phyloP scores from a whole-genome alignment of 2,888 invertebrate genomes.

The Acrobasis consociella region DNA sequence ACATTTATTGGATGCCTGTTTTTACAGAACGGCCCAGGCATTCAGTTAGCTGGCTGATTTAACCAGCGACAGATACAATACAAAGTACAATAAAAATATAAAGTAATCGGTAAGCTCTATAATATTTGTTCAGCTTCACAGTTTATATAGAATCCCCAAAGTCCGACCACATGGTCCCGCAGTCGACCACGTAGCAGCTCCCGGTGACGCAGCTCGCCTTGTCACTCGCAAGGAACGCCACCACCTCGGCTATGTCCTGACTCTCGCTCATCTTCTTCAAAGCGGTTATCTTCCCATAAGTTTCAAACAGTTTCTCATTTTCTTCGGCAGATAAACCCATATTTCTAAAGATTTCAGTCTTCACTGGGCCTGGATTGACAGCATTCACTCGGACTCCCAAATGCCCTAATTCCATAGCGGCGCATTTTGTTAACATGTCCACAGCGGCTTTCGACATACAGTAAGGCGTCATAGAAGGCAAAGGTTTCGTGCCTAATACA shows the following conservation, averaged over 20 bases:
- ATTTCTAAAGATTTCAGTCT: constrained; percentile 51
- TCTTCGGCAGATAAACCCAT: not conserved
- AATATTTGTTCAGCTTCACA: not conserved
- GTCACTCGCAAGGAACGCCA: constrained; percentile 57
- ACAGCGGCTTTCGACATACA: constrained; percentile 69
- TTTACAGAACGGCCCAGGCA: too few relatives aligned
- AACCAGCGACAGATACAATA: too few relatives aligned
- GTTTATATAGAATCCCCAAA: not conserved
- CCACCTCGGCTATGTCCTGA: not conserved
- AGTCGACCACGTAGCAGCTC: constrained; percentile 55
- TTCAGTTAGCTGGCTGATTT: too few relatives aligned
- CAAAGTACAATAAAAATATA: too few relatives aligned
- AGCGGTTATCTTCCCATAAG: not conserved
- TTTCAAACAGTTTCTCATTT: not conserved
- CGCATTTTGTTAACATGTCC: constrained; percentile 66
- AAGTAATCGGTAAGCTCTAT: not conserved
- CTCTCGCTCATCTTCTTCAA: not conserved
- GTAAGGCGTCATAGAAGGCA: constrained; percentile 55
- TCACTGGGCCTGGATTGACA: constrained; percentile 65
- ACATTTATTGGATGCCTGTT: too few relatives aligned
- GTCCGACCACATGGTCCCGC: constrained; percentile 42
- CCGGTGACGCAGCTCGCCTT: constrained; percentile 61
- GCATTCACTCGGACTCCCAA: constrained; percentile 65
- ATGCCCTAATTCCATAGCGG: constrained; percentile 56
- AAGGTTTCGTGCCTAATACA: constrained; percentile 51